Conservation (phyloP, 2,113 vertebrate species). For the Guaruba guarouba region DNA sequence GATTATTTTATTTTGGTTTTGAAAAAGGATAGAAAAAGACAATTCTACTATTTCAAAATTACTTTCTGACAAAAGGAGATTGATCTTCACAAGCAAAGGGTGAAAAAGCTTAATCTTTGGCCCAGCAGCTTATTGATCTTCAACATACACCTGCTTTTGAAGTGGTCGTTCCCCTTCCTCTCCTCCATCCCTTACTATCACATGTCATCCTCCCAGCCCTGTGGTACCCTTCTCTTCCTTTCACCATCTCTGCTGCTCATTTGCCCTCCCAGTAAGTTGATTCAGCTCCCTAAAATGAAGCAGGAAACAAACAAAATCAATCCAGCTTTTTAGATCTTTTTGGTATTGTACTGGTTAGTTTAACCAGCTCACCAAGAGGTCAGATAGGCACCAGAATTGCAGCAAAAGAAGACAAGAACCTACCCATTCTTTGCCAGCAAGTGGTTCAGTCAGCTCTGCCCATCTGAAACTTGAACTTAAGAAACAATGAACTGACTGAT, state of each 20-base stretch:
- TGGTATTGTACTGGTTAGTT: background rate
- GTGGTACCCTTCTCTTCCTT: background rate
- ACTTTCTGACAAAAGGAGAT: background rate
- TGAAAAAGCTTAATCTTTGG: background rate
- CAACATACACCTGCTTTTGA: background rate
- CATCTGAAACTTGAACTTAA: background rate
- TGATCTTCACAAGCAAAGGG: background rate
- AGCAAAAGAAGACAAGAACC: background rate
- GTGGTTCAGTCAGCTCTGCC: background rate
- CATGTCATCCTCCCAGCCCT: background rate
- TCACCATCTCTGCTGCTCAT: background rate
- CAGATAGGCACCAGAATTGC: background rate
- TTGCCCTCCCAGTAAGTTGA: background rate
- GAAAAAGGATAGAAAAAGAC: background rate
- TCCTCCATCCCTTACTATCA: background rate
- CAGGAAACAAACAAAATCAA: background rate
- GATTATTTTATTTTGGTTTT: background rate
- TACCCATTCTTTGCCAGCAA: background rate
- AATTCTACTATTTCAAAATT: background rate
- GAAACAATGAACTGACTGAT: fast-evolving
- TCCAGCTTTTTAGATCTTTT: background rate
- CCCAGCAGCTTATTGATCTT: background rate
- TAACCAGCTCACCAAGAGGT: background rate
- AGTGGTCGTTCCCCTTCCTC: background rate
- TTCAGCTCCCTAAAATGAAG: background rate